Percentiles rank a stretch among this genome's conserved stretches.
phyloP scores from a whole-genome alignment of 1,140 invertebrate species.

The Aphaenogaster floridana region DNA sequence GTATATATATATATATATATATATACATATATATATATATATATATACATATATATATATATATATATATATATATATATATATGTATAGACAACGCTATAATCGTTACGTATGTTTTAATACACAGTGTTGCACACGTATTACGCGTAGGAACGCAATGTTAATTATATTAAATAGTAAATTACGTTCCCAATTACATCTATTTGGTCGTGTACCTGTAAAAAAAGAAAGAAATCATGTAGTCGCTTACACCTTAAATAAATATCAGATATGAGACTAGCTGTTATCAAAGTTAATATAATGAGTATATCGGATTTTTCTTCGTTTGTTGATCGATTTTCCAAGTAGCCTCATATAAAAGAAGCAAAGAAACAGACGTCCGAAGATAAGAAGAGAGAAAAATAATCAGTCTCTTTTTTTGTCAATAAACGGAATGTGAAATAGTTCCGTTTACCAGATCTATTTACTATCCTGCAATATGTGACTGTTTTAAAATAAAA shows the following conservation, averaged over 20 bases:
- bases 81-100: conserved; percentile 61
- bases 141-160: conserved; percentile 65
- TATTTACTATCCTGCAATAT: conserved; percentile 7
- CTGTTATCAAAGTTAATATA: conserved; percentile 78
- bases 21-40: background rate
- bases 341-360: conserved; percentile 1
- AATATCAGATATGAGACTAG: conserved; percentile 82
- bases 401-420: conserved; percentile 31
- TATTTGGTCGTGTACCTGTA: conserved; percentile 78
- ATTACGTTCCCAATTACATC: conserved; percentile 74
- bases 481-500: conserved; percentile 24
- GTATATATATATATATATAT: too few relatives aligned
- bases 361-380: background rate
- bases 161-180: conserved; percentile 71
- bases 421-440: conserved; percentile 35
- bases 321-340: background rate
- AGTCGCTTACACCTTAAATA: conserved; percentile 71
- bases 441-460: conserved; percentile 24
- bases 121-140: conserved; percentile 67
- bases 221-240: conserved; percentile 68
- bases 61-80: background rate
- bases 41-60: background rate
- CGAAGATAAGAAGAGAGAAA: conserved; percentile 5
- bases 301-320: conserved; percentile 46
- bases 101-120: conserved; percentile 63